Base-by-base conservation (phyloP, 2,888 invertebrate species). In the Tholera decimalis region DNA sequence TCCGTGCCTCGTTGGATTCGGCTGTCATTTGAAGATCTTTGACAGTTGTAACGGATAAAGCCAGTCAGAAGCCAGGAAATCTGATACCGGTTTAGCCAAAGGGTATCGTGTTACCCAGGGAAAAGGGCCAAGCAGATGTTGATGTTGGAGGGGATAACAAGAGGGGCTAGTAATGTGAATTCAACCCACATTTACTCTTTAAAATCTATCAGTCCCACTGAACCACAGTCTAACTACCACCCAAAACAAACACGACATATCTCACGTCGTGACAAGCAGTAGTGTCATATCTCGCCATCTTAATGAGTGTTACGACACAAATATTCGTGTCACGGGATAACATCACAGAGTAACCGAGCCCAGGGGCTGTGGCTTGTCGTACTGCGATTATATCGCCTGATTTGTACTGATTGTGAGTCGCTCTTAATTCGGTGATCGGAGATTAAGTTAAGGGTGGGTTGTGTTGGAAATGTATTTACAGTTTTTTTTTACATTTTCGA, bases 301-400 rank as follows among this genome's bases (percentile, higher is more conserved):
- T 80, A 80, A 80, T 82, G 70, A 77, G 54, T 73, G 65, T 70
- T 82, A 54, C 58, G n/a, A 64, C 73, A 79, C 49, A 46, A 51
- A 39, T 66, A 60, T 46, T 13, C 59, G 54, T 68, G 80, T 76
- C 54, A 30, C 8, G 2, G 57, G 77, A 73, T 73, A 77, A 77
- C 22, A 56, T 66, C 47, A 58, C 68, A 43, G 67, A 9, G 39
- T 41, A 57, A 15, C 44, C 15, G n/a, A 43, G 4, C 30, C 44
- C n/a, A 55, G 37, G 41, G 24, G 33, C 9, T 37, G 13, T 20
- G 4, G n/a, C 37, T 70, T 53, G 63, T 39, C 22, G 49, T 39
- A 60, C 56, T 18, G 73, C n/a, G 67, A 77, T 55, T 15, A 5
- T 46, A 75, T 73, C 46, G 5, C 9, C 15, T 41, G 73, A 60